Conservation (phyloP, 1,140 invertebrate species). For the Halesus radiatus region DNA sequence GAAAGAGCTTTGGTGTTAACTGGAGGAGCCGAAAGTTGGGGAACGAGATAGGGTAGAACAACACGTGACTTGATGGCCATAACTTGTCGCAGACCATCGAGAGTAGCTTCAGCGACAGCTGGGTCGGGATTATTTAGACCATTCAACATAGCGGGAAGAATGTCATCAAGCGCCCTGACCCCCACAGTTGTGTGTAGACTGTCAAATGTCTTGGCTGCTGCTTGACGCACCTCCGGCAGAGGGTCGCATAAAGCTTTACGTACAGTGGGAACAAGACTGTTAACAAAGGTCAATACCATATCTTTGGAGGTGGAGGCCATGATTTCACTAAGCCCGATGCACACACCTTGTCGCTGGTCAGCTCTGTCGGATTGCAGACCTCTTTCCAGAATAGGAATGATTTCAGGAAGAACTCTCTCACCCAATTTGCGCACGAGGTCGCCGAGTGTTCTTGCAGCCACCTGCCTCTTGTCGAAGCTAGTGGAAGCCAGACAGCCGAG, state of each 20-base stretch:
- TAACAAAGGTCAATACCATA: conserved; percentile 94
- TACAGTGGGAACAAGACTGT: conserved; percentile 97
- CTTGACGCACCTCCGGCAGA: conserved; percentile 90
- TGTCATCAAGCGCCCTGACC: conserved; percentile 95
- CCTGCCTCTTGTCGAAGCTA: conserved; percentile 95
- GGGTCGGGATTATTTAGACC: conserved; percentile 85
- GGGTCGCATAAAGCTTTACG: conserved; percentile 94
- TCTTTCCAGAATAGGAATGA: conserved; percentile 96
- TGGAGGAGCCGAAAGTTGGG: conserved; percentile 89
- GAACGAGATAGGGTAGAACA: conserved; percentile 95
- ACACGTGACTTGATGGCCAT: conserved; percentile 97
- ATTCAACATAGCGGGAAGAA: conserved; percentile 91
- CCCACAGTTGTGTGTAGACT: conserved; percentile 96
- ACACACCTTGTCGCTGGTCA: conserved; percentile 97
- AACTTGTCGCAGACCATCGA: conserved; percentile 95
- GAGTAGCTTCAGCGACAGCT: conserved; percentile 83
- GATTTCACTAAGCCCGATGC: conserved; percentile 98
- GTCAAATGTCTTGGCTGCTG: conserved; percentile 97
- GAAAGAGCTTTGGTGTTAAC: conserved; percentile 95
- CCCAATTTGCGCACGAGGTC: conserved; percentile 98
- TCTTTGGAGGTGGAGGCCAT: conserved; percentile 96
- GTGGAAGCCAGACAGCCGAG: conserved; percentile 95
- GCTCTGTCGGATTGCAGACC: conserved; percentile 91
- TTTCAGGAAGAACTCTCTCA: conserved; percentile 96
- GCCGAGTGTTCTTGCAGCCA: conserved; percentile 95